A percentile compares a stretch with the other conserved stretches of the same genome.
Evolutionary conservation across 2,888 invertebrate genomes (phyloP).

Genomic region (Ceramica pisi): DNA sequence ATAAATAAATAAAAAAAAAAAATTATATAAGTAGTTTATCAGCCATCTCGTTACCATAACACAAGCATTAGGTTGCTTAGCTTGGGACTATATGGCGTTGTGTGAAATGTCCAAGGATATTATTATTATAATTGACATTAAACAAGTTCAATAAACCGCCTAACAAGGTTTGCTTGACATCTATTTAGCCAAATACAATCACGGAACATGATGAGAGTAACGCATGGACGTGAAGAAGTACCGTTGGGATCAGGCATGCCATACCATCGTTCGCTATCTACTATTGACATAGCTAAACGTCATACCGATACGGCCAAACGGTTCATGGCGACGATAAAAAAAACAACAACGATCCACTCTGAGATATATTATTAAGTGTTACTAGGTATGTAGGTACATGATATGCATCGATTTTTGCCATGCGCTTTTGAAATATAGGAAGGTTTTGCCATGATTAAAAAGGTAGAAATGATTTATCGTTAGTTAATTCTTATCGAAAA

Average conservation of each 20-base stretch:
- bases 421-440: too few relatives aligned
- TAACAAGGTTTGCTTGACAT: conserved; percentile 62
- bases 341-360: conserved; percentile 40
- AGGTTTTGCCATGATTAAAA: too few relatives aligned
- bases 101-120: too few relatives aligned
- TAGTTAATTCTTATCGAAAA: too few relatives aligned
- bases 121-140: conserved; percentile 36
- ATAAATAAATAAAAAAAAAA: too few relatives aligned
- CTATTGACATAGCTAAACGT: conserved; percentile 76
- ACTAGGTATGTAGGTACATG: neutral
- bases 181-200: conserved; percentile 67
- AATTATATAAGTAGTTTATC: too few relatives aligned
- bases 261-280: conserved; percentile 72
- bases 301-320: conserved; percentile 67
- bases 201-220: conserved; percentile 65
- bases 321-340: conserved; percentile 60
- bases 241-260: conserved; percentile 76
- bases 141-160: conserved; percentile 61
- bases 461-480: too few relatives aligned
- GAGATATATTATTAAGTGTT: neutral
- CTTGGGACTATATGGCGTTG: too few relatives aligned
- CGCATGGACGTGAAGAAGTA: conserved; percentile 75
- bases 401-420: conserved; percentile 19
- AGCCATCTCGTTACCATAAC: too few relatives aligned
- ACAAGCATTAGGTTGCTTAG: too few relatives aligned